Base-by-base conservation (phyloP, 1,140 invertebrate species). In the Apis laboriosa region DNA sequence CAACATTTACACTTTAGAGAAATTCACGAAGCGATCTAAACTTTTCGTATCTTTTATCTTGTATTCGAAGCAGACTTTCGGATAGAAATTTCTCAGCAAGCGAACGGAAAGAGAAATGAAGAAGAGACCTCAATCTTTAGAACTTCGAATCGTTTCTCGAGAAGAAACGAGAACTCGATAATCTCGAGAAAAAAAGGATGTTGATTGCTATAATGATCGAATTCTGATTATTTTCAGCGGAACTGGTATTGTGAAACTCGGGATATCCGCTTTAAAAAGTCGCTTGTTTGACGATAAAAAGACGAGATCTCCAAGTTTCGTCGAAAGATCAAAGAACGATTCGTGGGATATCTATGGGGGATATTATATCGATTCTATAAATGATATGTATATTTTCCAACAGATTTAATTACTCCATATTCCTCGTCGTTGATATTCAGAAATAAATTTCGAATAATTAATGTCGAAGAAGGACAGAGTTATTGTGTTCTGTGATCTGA, bases 1-100 rank as follows among this genome's bases (percentile, higher is more conserved):
- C 13, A 1, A n/a, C 68, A 19, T 72, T 72, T 13, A 17, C 60
- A 0, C 28, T 64, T 63, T 15, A 58, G 68, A 49, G 9, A 11
- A 17, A 72, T 72, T 72, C 17, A 17, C 24, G 2, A 21, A 43
- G 28, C 51, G 13, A 55, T 73, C 73, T 9, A 55, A 80, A 80
- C 55, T 80, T 80, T 17, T 51, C 24, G 21, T 17, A 15, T 17
- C 49, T 53, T 7, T 53, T 28, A 12, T 5, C 13, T 21, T 11
- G 53, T 9, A 15, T 73, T 19, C n/a, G 28, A 21, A 17, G 9
- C 43, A 5, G 28, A 56, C 28, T 56, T 55, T 17, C 24, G 12
- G 49, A 1, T 8, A 8, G 19, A 49, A 21, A 68, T 70, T 53
- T 24, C n/a, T 24, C 1, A 43, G 21, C 15, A 8, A 8, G n/a